A percentile compares a stretch with the other conserved stretches of the same genome.
Evolutionary conservation across 53 echinoderm and acorn worm species (phyloP).

Genomic region (Crossaster papposus): DNA sequence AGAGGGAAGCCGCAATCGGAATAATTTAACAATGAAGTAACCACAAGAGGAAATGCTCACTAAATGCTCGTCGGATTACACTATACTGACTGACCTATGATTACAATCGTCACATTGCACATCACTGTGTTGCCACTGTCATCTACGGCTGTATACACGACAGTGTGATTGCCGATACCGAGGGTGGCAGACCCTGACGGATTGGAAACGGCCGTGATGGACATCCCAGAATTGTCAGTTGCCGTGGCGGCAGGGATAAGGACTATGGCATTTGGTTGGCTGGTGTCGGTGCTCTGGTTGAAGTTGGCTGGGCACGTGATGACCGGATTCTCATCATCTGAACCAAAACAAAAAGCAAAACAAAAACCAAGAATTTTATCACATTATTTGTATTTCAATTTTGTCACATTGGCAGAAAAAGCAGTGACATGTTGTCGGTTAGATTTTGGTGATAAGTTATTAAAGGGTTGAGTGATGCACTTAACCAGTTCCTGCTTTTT

Average conservation of each 20-base stretch:
- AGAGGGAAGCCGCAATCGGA: no score
- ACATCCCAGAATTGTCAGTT: constrained; percentile 8
- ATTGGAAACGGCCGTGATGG: background rate
- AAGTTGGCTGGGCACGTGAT: constrained; percentile 29
- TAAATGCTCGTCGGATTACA: no score
- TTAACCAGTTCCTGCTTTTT: no score
- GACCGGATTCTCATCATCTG: constrained; percentile 39
- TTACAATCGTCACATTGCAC: constrained; percentile 6
- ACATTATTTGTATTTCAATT: no score
- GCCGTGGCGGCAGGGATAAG: constrained; percentile 6
- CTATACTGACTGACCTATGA: constrained; percentile 36
- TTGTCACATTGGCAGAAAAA: background rate
- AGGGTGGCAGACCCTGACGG: background rate
- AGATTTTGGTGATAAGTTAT: background rate
- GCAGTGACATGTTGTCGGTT: background rate
- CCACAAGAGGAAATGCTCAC: no score
- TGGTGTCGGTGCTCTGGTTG: background rate
- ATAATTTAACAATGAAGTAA: no score
- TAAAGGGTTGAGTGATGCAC: no score
- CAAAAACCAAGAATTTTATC: no score
- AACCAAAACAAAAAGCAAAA: no score
- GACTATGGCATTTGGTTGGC: background rate
- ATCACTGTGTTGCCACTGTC: background rate
- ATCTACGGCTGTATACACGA: constrained; percentile 25
- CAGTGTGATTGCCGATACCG: constrained; percentile 4